Base-by-base conservation (phyloP, 2,113 vertebrate genomes). In the Chlamydotis undulata region DNA sequence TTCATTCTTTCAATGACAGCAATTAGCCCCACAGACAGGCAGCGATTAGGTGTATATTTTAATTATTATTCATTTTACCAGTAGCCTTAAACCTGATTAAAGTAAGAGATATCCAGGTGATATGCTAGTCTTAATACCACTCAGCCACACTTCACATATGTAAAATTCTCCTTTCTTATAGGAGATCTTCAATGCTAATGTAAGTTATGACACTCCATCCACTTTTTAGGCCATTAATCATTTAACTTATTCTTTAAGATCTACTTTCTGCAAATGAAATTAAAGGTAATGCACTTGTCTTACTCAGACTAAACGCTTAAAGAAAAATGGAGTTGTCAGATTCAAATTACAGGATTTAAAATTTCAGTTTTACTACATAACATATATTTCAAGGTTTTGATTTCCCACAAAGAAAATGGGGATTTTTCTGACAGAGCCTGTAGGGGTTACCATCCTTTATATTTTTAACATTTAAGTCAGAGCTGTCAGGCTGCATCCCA, bases 1-100 rank as follows among this genome's bases (percentile, higher is more conserved):
- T 98, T 98, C 95, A 97, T 97, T 98, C 97, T 98, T 97, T 98
- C 97, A 97, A 94, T 98, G 98, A 98, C 97, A 98, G 98, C 98
- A 98, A 98, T 98, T 98, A 98, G 97, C 95, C 97, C 94, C 96
- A 97, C 97, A 97, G 87, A 98, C 97, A 98, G 97, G 97, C 97
- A 98, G 97, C 77, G 97, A 98, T 98, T 98, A 98, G 98, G 97
- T 98, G 96, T 98, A 97, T 98, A 97, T 98, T 98, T 98, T 98
- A 98, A 98, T 98, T 98, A 98, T 98, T 98, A 98, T 98, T 98
- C 98, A 97, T 97, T 94, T 94, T 97, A 96, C 96, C 97, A 96
- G 92, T 96, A 97, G 92, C 95, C 95, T 97, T 93, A 97, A 97
- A 97, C 97, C 96, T 94, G 96, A 97, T 97, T 96, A 96, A 97